Evolutionary conservation across 2,113 vertebrate genomes (phyloP).

Genomic region (Hemiprocne comata): DNA sequence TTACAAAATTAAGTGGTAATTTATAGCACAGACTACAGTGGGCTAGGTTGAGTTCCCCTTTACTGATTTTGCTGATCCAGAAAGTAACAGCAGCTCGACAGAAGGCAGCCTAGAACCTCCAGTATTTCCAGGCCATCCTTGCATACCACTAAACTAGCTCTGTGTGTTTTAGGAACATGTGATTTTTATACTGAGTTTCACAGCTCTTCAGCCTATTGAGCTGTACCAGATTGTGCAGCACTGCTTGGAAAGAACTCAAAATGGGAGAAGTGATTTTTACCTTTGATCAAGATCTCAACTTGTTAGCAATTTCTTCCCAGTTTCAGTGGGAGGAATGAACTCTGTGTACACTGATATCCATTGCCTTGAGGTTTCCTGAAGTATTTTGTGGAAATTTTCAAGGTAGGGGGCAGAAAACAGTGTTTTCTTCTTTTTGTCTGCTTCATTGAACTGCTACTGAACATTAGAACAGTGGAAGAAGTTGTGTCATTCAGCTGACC

Average conservation of each 20-base stretch:
- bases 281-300: not conserved
- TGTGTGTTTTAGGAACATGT: not conserved
- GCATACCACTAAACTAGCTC: too few relatives aligned
- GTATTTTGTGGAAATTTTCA: not conserved
- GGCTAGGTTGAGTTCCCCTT: not conserved
- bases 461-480: not conserved
- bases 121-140: not conserved
- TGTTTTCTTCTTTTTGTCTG: not conserved
- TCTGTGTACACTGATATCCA: too few relatives aligned
- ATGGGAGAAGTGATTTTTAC: not conserved
- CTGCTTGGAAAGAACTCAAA: not conserved
- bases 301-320: not conserved
- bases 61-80: not conserved
- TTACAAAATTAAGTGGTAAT: conserved; percentile 47
- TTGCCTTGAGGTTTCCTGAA: not conserved
- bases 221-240: not conserved
- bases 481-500: not conserved
- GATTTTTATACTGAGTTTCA: not conserved
- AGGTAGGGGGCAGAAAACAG: not conserved
- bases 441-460: not conserved
- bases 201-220: not conserved
- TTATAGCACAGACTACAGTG: not conserved
- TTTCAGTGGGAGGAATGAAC: not conserved
- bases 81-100: not conserved
- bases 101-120: not conserved